These are phyloP conservation scores for Phortica okadai DNA, from an alignment of 2,888 invertebrate species.

Conservation along the genomic window DNA sequence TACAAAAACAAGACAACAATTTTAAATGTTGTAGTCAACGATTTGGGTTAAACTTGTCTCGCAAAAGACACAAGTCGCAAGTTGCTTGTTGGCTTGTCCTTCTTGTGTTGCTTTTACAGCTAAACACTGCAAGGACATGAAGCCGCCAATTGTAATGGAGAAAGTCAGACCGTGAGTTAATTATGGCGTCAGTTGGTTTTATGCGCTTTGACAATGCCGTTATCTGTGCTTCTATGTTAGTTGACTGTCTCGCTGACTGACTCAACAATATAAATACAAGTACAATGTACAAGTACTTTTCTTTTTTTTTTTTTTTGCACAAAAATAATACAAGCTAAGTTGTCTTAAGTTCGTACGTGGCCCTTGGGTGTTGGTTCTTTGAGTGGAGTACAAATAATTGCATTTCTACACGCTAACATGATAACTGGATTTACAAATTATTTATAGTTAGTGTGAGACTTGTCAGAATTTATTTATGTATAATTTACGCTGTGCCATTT, in stretches of 20 bases:
- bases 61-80: not conserved
- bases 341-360: slow-evolving; percentile 9
- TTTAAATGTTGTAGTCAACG: slow-evolving; percentile 46
- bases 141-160: not conserved
- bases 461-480: not conserved
- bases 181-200: slow-evolving; percentile 54
- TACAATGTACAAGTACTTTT: not conserved
- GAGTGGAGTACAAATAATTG: slow-evolving; percentile 15
- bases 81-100: not conserved
- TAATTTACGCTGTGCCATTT: no score
- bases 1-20: slow-evolving; percentile 48
- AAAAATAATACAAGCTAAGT: not conserved
- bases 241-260: slow-evolving; percentile 1
- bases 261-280: not conserved
- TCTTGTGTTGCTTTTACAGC: not conserved
- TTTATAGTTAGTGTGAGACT: not conserved
- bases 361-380: not conserved
- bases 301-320: not conserved
- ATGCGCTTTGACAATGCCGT: slow-evolving; percentile 16
- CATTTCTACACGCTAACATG: slow-evolving; percentile 22
- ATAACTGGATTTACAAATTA: no score
- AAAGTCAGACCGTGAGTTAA: slow-evolving; percentile 50
- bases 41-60: slow-evolving; percentile 59
- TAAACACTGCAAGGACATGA: slow-evolving; percentile 12
- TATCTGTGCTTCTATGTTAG: slow-evolving; percentile 30